Evolutionary conservation across 1,140 invertebrate genomes (phyloP), one percentile per base, ranked within the genome.

Genomic region (Drosophila grimshawi): DNA sequence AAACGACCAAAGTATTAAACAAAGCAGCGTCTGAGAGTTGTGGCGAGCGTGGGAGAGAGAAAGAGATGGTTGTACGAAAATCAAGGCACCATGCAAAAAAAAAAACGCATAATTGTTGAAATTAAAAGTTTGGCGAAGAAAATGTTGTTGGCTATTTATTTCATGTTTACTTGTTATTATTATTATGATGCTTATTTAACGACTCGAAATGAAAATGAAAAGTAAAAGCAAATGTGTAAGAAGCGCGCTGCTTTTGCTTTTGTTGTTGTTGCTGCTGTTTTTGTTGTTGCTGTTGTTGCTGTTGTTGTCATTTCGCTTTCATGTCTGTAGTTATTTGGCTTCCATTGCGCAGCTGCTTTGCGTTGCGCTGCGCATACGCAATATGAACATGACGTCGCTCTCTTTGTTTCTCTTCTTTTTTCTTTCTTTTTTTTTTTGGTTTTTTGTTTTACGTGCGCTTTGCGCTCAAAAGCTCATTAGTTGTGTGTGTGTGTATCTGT

Each of bases 31-130:
- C 1, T 35, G 35, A 10, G 27, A 6, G 57, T 51, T 43, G 39
- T 7, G 41, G 4, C 10, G 32, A 46, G 4, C 10, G 8, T 8
- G 10, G 49, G n/a, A n/a, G 35, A 41, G 4, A 3, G 8, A 19
- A 19, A 19, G 19, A 19, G 19, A 19, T 19, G 46, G 46, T 27
- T 35, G 32, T 7, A 33, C 19, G 11, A 7, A 80, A 78, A 86
- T 65, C 74, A 65, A 78, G 62, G 56, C 51, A 55, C 62, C 81
- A 69, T 80, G 69, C 19, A 19, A 19, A 19, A 19, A 85, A 83
- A 76, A 73, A 76, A 65, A 78, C 67, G 76, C 78, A 86, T 88
- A 88, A 86, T 88, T 76, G 76, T 73, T 79, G 72, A 88, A 86
- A 86, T 88, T 82, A 86, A 86, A 82, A 79, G 78, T 82, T 69